Evolutionary conservation across 2,888 invertebrate genomes (phyloP).

Genomic region (Horisme vitalbata): DNA sequence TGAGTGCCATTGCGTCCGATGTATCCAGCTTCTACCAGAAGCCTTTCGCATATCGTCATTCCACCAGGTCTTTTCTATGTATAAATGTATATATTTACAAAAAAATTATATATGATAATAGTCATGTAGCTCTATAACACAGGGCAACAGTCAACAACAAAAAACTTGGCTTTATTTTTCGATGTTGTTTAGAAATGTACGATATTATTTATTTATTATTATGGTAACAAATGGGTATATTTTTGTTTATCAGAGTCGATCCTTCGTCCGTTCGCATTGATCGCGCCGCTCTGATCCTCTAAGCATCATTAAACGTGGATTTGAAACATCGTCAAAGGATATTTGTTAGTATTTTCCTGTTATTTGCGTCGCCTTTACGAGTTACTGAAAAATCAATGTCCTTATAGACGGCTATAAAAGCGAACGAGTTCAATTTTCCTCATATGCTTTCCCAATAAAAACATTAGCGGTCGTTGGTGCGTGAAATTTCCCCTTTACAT

Average conservation of each 20-base stretch:
- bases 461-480: slow-evolving; percentile 53
- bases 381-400: slow-evolving; percentile 47
- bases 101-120: no score
- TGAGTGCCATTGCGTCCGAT: no score
- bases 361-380: slow-evolving; percentile 25
- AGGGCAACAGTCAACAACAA: no score
- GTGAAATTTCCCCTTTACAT: slow-evolving; percentile 53
- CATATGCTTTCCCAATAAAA: slow-evolving; percentile 52
- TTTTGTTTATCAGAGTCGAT: slow-evolving; percentile 19
- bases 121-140: no score
- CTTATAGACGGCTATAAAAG: slow-evolving; percentile 45
- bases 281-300: slow-evolving; percentile 28
- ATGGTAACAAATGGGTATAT: slow-evolving; percentile 10
- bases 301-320: slow-evolving; percentile 33
- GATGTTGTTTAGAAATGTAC: no score
- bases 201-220: no score
- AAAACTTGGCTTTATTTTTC: no score
- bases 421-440: slow-evolving; percentile 49
- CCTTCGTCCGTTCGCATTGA: slow-evolving; percentile 28
- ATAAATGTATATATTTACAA: no score
- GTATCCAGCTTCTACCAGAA: no score
- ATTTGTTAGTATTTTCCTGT: slow-evolving; percentile 30
- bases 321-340: slow-evolving; percentile 31
- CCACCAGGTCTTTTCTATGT: no score
- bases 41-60: no score